Evolutionary conservation across 2,797 vertebrate species (phyloP).

Genomic region (Aeoliscus strigatus): DNA sequence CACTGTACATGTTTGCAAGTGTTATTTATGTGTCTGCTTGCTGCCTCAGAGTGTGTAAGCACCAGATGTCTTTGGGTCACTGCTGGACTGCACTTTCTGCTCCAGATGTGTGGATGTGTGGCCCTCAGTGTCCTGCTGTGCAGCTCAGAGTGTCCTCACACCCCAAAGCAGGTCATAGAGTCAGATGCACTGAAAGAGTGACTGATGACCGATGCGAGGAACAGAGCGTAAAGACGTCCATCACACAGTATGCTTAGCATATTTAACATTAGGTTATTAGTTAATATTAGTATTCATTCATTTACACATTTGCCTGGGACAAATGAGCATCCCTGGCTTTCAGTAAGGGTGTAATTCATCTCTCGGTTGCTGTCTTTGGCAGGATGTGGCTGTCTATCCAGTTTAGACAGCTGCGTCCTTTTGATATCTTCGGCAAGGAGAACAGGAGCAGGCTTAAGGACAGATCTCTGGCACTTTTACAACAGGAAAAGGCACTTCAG

Average conservation of each 20-base stretch:
- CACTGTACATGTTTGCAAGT: constrained; percentile 34
- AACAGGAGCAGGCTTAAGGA: constrained; percentile 36
- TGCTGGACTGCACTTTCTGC: constrained; percentile 25
- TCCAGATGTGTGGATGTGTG: constrained; percentile 62
- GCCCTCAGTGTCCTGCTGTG: constrained; percentile 25
- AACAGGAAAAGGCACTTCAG: constrained; percentile 54
- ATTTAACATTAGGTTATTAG: too few species aligned
- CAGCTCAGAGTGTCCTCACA: constrained; percentile 26
- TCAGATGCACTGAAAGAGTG: constrained; percentile 16
- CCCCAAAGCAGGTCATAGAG: constrained; percentile 12
- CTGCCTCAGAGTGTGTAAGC: constrained; percentile 29
- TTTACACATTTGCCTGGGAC: too few species aligned
- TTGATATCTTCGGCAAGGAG: constrained; percentile 56
- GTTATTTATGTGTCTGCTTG: constrained; percentile 61
- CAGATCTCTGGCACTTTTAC: constrained; percentile 48
- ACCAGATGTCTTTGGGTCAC: constrained; percentile 66
- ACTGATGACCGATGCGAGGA: constrained; percentile 1
- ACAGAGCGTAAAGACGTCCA: constrained; percentile 1
- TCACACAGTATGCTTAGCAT: not conserved
- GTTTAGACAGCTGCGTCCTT: constrained; percentile 54
- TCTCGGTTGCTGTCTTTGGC: constrained; percentile 44
- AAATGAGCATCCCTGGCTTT: constrained; percentile 18
- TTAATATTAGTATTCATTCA: too few species aligned
- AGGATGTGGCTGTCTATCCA: constrained; percentile 47
- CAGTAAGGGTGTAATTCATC: constrained; percentile 47